phyloP scores from a whole-genome alignment of 1,140 invertebrate species.

The Ceratina calcarata region DNA sequence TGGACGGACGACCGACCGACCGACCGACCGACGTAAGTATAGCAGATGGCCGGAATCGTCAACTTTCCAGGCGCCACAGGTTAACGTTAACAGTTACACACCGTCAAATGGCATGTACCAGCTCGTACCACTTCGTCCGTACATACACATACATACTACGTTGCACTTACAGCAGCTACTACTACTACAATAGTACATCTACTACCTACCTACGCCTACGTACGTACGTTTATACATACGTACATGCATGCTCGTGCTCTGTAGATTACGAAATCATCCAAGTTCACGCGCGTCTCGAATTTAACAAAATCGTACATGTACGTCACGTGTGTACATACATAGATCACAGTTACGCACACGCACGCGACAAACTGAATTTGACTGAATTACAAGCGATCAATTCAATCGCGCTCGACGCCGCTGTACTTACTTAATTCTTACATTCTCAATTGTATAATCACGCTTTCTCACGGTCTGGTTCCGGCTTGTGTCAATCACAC shows the following conservation, averaged over 20 bases:
- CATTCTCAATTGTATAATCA: neutral
- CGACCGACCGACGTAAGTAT: no score
- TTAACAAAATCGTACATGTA: neutral
- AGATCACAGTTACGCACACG: neutral
- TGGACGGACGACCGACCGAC: neutral
- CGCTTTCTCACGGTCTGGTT: slow-evolving; percentile 28
- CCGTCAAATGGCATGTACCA: slow-evolving; percentile 22
- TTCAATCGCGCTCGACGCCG: slow-evolving; percentile 14
- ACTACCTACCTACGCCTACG: no score
- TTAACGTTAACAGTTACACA: slow-evolving; percentile 9
- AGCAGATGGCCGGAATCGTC: neutral
- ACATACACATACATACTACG: no score
- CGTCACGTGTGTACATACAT: no score
- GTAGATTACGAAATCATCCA: slow-evolving; percentile 37
- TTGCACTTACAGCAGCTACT: no score
- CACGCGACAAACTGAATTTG: no score
- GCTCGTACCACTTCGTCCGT: slow-evolving; percentile 34
- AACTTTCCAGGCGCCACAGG: slow-evolving; percentile 49
- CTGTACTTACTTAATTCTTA: neutral
- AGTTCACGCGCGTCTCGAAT: slow-evolving; percentile 9
- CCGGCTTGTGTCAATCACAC: neutral
- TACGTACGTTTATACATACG: no score
- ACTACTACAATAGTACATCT: no score
- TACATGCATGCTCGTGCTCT: slow-evolving; percentile 10
- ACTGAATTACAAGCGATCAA: slow-evolving; percentile 4